phyloP scores from a whole-genome alignment of 1,140 invertebrate species.

The Portunus trituberculatus region DNA sequence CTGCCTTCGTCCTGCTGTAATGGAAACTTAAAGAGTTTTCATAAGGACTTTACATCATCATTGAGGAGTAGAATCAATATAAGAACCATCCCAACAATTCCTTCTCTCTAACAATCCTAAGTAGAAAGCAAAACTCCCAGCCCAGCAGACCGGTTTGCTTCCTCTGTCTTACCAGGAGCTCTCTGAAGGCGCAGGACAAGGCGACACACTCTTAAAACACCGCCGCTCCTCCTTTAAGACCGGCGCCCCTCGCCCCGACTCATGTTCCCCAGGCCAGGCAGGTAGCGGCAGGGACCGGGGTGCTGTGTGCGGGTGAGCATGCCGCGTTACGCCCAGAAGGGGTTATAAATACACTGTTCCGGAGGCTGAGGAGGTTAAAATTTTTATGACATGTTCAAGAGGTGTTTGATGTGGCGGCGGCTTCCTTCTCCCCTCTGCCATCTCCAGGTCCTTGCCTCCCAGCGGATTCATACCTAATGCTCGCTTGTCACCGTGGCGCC shows the following conservation, averaged over 20 bases:
- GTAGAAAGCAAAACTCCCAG: no score
- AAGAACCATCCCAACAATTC: no score
- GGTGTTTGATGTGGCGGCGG: not conserved
- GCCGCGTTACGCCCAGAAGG: not conserved
- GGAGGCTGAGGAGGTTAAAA: slow-evolving; percentile 8
- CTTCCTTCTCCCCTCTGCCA: not conserved
- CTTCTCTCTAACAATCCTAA: no score
- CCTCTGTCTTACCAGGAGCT: no score
- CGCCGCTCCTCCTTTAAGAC: no score
- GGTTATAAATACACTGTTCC: slow-evolving; percentile 13
- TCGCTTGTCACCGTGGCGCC: not conserved
- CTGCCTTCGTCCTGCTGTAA: no score
- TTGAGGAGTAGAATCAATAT: no score
- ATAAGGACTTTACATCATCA: no score
- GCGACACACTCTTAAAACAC: no score
- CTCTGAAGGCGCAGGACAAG: no score
- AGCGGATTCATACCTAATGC: not conserved
- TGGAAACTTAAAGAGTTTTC: no score
- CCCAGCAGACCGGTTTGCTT: no score
- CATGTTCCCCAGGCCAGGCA: not conserved
- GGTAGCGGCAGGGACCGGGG: not conserved
- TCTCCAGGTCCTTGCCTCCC: not conserved
- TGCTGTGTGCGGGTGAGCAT: not conserved
- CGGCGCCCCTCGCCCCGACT: not conserved
- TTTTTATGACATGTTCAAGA: slow-evolving; percentile 23